Conservation (phyloP, 2,797 vertebrate species). For the Chelmon rostratus region DNA sequence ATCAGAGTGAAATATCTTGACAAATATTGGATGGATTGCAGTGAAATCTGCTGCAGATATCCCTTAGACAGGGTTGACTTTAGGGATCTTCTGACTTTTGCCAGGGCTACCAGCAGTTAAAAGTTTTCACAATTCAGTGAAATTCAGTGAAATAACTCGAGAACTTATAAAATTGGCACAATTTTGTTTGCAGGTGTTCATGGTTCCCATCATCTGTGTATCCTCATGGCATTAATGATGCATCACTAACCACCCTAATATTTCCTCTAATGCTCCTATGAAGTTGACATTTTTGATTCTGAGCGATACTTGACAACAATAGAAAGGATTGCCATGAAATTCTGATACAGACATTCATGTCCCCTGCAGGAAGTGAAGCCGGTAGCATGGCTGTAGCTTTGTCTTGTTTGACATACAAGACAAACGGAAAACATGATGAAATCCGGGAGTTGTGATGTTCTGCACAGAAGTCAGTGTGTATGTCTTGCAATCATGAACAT, state of each 20-base stretch:
- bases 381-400: not conserved
- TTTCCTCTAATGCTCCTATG: not conserved
- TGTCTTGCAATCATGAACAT: conserved; percentile 18
- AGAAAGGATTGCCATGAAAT: not conserved
- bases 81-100: not conserved
- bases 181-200: not conserved
- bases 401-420: not conserved
- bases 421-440: not conserved
- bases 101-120: not conserved
- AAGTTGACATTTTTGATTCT: not conserved
- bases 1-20: not conserved
- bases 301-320: not conserved
- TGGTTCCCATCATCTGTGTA: not conserved
- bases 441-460: too few relatives aligned
- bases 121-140: not conserved
- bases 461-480: too few relatives aligned
- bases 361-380: too few relatives aligned
- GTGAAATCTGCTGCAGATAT: not conserved
- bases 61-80: not conserved
- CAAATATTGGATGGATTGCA: not conserved
- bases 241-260: too few relatives aligned
- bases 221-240: not conserved
- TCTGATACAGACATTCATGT: too few relatives aligned
- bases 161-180: not conserved
- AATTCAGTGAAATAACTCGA: not conserved